Evolutionary conservation across 2,797 vertebrate species (phyloP), one percentile per base, ranked within the genome.

Genomic region (Semotilus atromaculatus): DNA sequence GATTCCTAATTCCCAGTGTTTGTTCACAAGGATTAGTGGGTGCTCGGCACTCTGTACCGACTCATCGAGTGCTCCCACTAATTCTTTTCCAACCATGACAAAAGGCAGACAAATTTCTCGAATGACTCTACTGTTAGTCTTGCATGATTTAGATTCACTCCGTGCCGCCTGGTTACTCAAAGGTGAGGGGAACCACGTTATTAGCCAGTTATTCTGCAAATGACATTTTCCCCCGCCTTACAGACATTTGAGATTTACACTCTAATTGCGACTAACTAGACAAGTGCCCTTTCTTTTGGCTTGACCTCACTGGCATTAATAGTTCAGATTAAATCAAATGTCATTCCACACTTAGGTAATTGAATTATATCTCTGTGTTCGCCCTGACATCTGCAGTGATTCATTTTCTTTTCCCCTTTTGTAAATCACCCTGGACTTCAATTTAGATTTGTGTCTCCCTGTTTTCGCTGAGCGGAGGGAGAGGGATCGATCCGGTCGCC

Each of bases 381-480:
- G 72, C 66, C 68, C 81, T 90, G 92, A 91, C 90, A 91, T 93
- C 90, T 91, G 81, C 86, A 91, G 89, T 88, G 89, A 93, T 92
- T 94, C 85, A 90, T 90, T 92, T 91, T 92, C 87, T 85, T 83
- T 91, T 72, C 89, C 74, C 80, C 48, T 88, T 88, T 89, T 80
- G 83, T 88, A 88, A 90, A 84, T 85, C 88, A 81, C 82, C 71
- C 74, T 64, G 86, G 88, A 92, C 82, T 58, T 92, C 85, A 88
- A 90, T 93, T 94, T 87, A 93, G 90, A 94, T 94, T 92, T 89
- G 90, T 88, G 90, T 92, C 90, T 88, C 72, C 26, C 53, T 85
- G 89, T 87, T 91, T 90, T 86, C 84, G 79, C 72, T 84, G 38
- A 88, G 67, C 80, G 88, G 40, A 89, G 84, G 84, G 90, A 92